A percentile compares a stretch with the other conserved stretches of the same genome.
Evolutionary conservation across 2,113 vertebrate genomes (phyloP).

Genomic region (Dendropsophus ebraccatus): DNA sequence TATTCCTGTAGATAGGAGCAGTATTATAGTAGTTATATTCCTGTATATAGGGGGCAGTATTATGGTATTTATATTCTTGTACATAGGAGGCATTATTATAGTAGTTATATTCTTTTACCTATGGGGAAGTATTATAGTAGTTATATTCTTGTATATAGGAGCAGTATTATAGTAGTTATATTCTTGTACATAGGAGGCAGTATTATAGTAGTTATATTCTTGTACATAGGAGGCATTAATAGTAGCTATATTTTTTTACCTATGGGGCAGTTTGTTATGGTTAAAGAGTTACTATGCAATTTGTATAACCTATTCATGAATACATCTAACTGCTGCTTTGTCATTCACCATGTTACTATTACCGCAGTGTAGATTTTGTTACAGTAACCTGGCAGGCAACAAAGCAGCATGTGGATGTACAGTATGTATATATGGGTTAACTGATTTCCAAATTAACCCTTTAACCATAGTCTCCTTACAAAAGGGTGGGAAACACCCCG

Average conservation of each 20-base stretch:
- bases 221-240: neutral
- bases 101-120: neutral
- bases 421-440: neutral
- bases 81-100: neutral
- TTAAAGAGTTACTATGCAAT: no score
- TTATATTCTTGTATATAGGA: neutral
- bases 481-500: neutral
- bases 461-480: neutral
- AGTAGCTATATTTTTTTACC: neutral
- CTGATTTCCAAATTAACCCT: neutral
- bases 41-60: neutral
- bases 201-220: neutral
- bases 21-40: conserved; percentile 1
- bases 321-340: no score
- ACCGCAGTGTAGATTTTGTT: neutral
- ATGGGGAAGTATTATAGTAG: neutral
- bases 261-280: neutral
- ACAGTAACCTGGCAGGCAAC: neutral
- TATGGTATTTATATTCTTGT: neutral
- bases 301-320: no score
- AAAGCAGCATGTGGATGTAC: neutral
- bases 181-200: neutral
- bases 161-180: neutral
- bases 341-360: no score
- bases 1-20: neutral